Evolutionary conservation across 2,888 invertebrate genomes (phyloP).

Genomic region (Drosophila neonasuta): DNA sequence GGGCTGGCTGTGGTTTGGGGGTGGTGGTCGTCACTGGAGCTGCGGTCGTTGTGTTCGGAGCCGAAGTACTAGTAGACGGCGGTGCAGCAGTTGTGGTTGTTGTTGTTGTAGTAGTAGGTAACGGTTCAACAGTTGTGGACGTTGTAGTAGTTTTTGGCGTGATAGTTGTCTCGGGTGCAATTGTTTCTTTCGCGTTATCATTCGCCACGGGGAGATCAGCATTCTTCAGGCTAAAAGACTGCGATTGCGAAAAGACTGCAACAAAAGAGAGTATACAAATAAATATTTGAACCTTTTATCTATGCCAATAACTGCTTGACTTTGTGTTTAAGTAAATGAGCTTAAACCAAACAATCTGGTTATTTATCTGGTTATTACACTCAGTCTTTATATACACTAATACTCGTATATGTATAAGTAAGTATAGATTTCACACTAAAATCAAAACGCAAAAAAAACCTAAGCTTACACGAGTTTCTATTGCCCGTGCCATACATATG

Average conservation of each 20-base stretch:
- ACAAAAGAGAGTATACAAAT: constrained; percentile 2
- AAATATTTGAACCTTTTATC: constrained; percentile 14
- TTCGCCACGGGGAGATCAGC: constrained; percentile 20
- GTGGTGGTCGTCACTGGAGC: constrained; percentile 74
- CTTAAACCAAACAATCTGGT: background rate
- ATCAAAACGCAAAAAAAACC: constrained; percentile 2
- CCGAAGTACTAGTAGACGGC: constrained; percentile 38
- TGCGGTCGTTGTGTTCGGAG: constrained; percentile 66
- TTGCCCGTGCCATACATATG: background rate
- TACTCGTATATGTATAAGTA: too few species aligned
- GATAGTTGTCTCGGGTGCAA: background rate
- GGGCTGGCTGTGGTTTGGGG: constrained; percentile 77
- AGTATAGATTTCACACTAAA: background rate
- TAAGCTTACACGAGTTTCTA: constrained; percentile 23
- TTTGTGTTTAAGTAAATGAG: background rate
- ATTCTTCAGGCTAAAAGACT: constrained; percentile 29
- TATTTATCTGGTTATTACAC: constrained; percentile 1
- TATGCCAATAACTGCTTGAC: constrained; percentile 2
- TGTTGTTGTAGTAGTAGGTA: constrained; percentile 29
- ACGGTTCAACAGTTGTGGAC: constrained; percentile 45
- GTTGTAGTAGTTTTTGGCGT: constrained; percentile 38
- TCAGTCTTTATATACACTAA: background rate
- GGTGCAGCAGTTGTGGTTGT: constrained; percentile 18
- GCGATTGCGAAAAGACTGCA: constrained; percentile 50
- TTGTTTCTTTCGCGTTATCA: too few species aligned